Conservation (phyloP, 1,140 invertebrate species). For the Hermatobates lingyangjiaoensis region DNA sequence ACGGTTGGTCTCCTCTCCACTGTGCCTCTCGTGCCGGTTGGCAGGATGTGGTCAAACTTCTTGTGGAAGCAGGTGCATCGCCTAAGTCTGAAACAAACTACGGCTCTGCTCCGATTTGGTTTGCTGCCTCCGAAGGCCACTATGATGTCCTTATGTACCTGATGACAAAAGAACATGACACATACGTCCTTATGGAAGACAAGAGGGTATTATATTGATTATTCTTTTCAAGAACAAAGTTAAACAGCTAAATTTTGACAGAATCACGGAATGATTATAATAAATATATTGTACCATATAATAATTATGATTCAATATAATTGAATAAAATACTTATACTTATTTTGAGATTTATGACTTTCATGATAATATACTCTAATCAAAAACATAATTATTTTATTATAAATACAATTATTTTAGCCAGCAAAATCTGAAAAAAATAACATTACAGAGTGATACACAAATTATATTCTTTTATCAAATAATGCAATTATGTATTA, state of each 20-base stretch:
- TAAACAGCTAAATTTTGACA: background rate
- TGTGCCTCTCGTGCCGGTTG: slow-evolving; percentile 88
- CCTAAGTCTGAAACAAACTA: slow-evolving; percentile 82
- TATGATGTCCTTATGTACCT: slow-evolving; percentile 89
- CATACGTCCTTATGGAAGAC: slow-evolving; percentile 91
- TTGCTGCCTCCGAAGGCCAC: slow-evolving; percentile 90
- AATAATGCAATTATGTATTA: too few species aligned
- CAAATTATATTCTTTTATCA: too few species aligned
- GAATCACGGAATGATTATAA: background rate
- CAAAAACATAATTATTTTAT: too few species aligned
- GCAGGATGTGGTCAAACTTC: slow-evolving; percentile 80
- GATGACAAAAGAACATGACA: slow-evolving; percentile 93
- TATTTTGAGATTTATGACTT: background rate
- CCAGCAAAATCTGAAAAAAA: too few species aligned
- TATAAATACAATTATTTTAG: too few species aligned
- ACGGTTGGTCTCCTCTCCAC: slow-evolving; percentile 93
- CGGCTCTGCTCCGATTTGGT: slow-evolving; percentile 90
- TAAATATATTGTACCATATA: background rate
- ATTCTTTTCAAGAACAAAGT: too few species aligned
- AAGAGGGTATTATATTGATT: slow-evolving; percentile 52
- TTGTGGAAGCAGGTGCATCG: slow-evolving; percentile 88
- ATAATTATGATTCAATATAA: background rate
- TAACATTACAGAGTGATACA: too few species aligned
- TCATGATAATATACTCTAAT: too few species aligned
- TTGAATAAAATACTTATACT: background rate